Base-by-base conservation (phyloP, 2,888 invertebrate species). In the Dastarcus helophoroides region DNA sequence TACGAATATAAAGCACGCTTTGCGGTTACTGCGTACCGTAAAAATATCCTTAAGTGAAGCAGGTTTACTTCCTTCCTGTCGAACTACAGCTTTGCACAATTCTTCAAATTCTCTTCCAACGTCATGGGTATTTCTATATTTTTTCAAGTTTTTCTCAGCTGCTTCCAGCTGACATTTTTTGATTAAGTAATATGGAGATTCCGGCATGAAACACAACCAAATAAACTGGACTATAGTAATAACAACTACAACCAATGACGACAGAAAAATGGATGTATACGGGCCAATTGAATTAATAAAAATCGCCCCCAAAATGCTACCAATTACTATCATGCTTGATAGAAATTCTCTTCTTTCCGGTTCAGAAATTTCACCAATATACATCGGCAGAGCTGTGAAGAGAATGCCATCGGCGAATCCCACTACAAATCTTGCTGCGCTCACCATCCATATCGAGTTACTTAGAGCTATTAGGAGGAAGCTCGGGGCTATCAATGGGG, bases 281-380 rank as follows among this genome's bases (percentile, higher is more conserved):
- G 73, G 71, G 7, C 73, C 74, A 42, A 73, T 68, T 48, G 71
- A 63, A 59, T 72, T 73, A 43, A 73, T 71, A 50, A 69, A 63
- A 48, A 74, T 63, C 46, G 71, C 71, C 45, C 71, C 72, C 46
- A 68, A 57, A 27, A 65, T 65, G 9, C 66, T 61, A 17, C 54
- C 68, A 45, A 73, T 57, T 11, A 72, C 68, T 44, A 71, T 69
- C 35, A 71, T 68, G 7, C 71, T 68, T 7, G 75, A 72, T 34
- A 76, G 65, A 29, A 72, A 69, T 19, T 73, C 75, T 14, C 74
- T 53, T 16, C 69, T 61, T 11, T 64, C 61, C 15, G 68, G 67
- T 26, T 70, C 67, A 0, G 72, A 64, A 22, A 71, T 69, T 54
- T 75, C 76, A 2, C 67, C 69, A 7, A 73, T 58, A 47, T 74